Percentiles rank a stretch among this genome's conserved stretches.
Evolutionary conservation across 2,797 vertebrate species (phyloP).

Genomic region (Pelodytes ibericus): DNA sequence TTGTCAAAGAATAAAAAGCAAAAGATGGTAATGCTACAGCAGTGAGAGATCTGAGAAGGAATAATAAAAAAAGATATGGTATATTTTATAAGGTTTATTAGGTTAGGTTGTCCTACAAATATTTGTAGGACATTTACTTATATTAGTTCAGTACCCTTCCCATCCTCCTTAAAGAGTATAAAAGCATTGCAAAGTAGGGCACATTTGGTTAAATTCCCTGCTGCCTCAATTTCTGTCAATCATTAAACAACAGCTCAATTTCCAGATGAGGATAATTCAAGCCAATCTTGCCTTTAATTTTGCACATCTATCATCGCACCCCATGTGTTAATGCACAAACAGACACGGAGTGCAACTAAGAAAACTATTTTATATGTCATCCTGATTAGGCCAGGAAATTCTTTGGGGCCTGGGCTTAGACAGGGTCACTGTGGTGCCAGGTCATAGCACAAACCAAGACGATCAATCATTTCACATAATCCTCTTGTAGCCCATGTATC

Average conservation of each 20-base stretch:
- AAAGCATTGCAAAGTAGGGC: not conserved
- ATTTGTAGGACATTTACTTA: no score
- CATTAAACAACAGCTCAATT: conserved; percentile 2
- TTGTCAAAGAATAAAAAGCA: no score
- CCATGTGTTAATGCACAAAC: conserved; percentile 18
- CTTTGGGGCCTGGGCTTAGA: not conserved
- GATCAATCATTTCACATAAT: conserved; percentile 12
- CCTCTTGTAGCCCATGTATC: not conserved
- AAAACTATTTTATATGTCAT: conserved; percentile 9
- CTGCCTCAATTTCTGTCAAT: conserved; percentile 4
- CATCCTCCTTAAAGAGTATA: not conserved
- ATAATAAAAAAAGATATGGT: no score
- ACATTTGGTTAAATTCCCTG: not conserved
- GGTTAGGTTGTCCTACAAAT: no score
- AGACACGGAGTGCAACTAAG: conserved; percentile 12
- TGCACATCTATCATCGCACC: conserved; percentile 27
- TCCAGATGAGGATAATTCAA: conserved; percentile 15
- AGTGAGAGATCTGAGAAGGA: no score
- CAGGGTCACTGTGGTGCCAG: conserved; percentile 20
- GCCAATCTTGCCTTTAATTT: not conserved
- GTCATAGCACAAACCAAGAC: not conserved
- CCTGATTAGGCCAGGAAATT: conserved; percentile 30
- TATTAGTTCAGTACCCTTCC: no score
- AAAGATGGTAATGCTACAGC: no score
- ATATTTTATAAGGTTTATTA: no score